A percentile compares a stretch with the other conserved stretches of the same genome.
Conservation (phyloP, 1,140 invertebrate genomes). For the Metaphire vulgaris region DNA sequence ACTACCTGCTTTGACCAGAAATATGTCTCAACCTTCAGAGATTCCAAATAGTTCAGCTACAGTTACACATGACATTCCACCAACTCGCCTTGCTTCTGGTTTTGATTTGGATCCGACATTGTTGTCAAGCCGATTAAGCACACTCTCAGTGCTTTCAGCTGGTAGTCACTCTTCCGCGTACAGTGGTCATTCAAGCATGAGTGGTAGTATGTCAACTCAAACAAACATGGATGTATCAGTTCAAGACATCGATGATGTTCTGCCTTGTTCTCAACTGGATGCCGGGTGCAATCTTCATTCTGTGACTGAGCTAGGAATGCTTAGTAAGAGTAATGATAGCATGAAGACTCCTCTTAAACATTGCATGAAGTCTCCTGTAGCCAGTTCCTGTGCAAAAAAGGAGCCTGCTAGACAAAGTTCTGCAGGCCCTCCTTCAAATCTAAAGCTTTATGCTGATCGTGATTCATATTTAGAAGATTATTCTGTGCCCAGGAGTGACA, state of each 20-base stretch:
- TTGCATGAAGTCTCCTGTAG: not conserved
- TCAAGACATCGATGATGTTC: not conserved
- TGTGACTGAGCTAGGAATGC: not conserved
- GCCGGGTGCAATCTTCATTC: not conserved
- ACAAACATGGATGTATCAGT: not conserved
- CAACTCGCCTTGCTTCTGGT: too few relatives aligned
- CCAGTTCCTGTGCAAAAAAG: not conserved
- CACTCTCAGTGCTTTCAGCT: conserved; percentile 9
- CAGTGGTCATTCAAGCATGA: not conserved
- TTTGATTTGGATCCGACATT: not conserved
- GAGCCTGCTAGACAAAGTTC: not conserved
- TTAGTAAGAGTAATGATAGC: not conserved
- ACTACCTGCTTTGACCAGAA: not conserved
- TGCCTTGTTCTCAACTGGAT: not conserved
- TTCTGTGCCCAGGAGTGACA: not conserved
- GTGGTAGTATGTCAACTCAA: not conserved
- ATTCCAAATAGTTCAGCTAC: not conserved
- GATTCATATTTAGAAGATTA: conserved; percentile 26
- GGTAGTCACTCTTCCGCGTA: conserved; percentile 1
- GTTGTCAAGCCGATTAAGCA: not conserved
- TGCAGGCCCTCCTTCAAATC: not conserved
- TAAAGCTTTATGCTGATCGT: not conserved
- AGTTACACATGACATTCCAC: not conserved
- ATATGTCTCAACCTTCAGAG: not conserved
- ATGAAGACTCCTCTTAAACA: too few relatives aligned